Evolutionary conservation across 2,888 invertebrate genomes (phyloP), one percentile per base, ranked within the genome.

Genomic region (Caenorhabditis becei): DNA sequence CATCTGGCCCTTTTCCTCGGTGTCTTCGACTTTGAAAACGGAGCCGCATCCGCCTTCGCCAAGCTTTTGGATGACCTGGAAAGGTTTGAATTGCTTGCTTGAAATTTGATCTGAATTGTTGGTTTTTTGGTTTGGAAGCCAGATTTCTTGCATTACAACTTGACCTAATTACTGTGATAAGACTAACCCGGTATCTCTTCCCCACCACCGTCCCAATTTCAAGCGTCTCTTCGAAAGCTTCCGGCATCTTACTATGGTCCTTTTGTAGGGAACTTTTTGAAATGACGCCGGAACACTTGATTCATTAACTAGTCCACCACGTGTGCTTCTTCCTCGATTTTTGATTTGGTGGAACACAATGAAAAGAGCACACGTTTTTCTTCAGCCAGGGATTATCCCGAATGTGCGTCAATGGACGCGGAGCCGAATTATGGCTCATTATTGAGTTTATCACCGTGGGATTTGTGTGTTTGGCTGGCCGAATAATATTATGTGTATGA

Each of bases 1-100:
- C 70, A 65, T 44, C 24, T 28, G 11, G 2, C 32, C 47, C 20
- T 70, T 58, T 24, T 80, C 53, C 18, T 75, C 75, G 1, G 44
- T 23, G 26, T 81, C 81, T 32, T 77, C 75, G 35, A 80, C 80
- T 28, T 80, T 70, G 63, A 51, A 80, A 16, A 80, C 80, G 7
- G 70, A 70, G 86, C 98, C 98, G 92, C 98, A 98, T 14, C 97
- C 98, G 71, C 94, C 97, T 94, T 97, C 97, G 74, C 97, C 97
- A 84, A 97, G 96, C 93, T 97, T 97, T 92, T 97, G 97, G 88
- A 97, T 95, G 7, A 82, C 61, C 56, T 71, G 59, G n/a, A 59
- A n/a, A n/a, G n/a, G n/a, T n/a, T n/a, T n/a, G n/a, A n/a, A n/a
- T n/a, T n/a, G n/a, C n/a, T n/a, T n/a, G n/a, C n/a, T n/a, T n/a